These are phyloP conservation scores for Sciurus vulgaris DNA, from an alignment of 2,797 vertebrate genomes.

Conservation along the genomic window DNA sequence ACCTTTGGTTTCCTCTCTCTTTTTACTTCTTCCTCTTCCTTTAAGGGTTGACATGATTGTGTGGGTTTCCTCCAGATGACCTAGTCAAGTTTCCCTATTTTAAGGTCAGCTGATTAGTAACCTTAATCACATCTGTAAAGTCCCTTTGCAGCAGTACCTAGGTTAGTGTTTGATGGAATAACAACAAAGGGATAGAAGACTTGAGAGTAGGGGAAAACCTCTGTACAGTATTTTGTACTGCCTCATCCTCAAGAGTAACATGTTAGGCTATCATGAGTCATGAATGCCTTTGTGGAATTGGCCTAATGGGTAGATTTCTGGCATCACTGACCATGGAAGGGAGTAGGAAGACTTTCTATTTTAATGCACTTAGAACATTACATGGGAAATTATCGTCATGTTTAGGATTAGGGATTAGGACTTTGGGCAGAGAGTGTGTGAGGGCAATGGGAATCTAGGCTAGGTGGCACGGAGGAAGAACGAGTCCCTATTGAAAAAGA, in stretches of 20 bases:
- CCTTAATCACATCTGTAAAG: background rate
- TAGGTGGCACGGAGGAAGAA: background rate
- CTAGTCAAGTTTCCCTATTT: background rate
- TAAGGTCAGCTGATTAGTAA: constrained; percentile 10
- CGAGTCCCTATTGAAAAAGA: background rate
- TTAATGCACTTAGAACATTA: background rate
- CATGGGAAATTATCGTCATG: background rate
- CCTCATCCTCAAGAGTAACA: background rate
- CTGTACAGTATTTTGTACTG: background rate
- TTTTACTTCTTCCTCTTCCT: background rate
- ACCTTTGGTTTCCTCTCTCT: background rate
- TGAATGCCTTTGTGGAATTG: background rate
- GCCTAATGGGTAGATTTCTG: background rate
- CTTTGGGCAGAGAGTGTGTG: background rate
- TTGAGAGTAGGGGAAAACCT: background rate
- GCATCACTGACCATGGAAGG: background rate
- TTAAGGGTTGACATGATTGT: background rate
- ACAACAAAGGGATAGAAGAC: background rate
- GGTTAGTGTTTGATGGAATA: background rate
- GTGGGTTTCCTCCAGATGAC: background rate
- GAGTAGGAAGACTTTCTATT: background rate
- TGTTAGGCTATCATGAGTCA: background rate
- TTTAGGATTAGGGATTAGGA: background rate
- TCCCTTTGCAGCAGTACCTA: background rate
- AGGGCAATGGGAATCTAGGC: background rate